Conservation (phyloP, 2,888 invertebrate species). For the Scotopteryx bipunctaria region DNA sequence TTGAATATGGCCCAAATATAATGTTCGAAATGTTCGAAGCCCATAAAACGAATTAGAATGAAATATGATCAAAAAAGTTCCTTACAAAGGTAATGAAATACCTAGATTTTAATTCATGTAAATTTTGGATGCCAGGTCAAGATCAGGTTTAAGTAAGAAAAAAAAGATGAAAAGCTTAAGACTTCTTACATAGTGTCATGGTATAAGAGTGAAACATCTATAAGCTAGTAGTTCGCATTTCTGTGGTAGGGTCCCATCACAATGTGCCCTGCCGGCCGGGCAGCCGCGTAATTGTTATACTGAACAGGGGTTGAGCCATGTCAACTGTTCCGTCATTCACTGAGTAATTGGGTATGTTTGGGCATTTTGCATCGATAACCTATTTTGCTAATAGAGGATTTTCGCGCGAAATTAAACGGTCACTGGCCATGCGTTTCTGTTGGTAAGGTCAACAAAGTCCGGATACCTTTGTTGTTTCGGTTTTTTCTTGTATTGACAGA, state of each 20-base stretch:
- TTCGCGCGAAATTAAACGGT: neutral
- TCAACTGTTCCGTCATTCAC: constrained; percentile 76
- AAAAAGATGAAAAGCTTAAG: no score
- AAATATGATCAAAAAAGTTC: no score
- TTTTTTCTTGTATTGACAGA: no score
- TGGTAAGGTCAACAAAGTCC: no score
- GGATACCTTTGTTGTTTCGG: no score
- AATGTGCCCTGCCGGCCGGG: constrained; percentile 69
- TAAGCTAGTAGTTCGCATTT: neutral
- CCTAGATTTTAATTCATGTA: no score
- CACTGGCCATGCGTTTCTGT: neutral
- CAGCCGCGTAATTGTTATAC: constrained; percentile 78
- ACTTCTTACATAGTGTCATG: neutral
- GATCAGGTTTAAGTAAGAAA: no score
- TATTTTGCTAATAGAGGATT: constrained; percentile 14
- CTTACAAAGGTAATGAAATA: no score
- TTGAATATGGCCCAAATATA: no score
- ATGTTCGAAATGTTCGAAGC: no score
- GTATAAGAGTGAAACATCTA: constrained; percentile 13
- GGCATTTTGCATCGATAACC: constrained; percentile 34
- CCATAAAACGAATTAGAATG: no score
- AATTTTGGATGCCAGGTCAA: no score
- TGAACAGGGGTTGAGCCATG: constrained; percentile 79
- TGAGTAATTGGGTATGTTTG: constrained; percentile 50
- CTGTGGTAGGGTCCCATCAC: constrained; percentile 51